These are phyloP conservation scores for Allobates femoralis DNA, from an alignment of 2,797 vertebrate genomes.

Conservation along the genomic window DNA sequence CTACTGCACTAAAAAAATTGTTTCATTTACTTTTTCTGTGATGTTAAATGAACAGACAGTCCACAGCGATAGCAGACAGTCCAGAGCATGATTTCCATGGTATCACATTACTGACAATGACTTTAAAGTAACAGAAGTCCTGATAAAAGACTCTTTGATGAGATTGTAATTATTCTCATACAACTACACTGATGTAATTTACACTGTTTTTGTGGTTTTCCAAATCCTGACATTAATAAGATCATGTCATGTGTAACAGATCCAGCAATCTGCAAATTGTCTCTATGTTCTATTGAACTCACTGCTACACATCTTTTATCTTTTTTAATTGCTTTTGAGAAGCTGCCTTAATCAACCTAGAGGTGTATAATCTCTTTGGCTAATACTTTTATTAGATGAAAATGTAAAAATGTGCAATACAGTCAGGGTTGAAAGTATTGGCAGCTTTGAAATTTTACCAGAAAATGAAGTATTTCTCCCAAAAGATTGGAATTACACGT, in stretches of 20 bases:
- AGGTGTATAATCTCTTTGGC: too few species aligned
- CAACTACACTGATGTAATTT: neutral
- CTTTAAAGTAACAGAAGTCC: constrained; percentile 22
- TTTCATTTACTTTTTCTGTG: constrained; percentile 21
- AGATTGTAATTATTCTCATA: constrained; percentile 12
- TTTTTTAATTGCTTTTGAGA: too few species aligned
- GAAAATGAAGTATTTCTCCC: too few species aligned
- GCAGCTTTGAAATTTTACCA: too few species aligned
- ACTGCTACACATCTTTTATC: neutral
- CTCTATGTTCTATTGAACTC: neutral
- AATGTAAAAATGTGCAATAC: too few species aligned
- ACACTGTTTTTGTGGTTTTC: constrained; percentile 12
- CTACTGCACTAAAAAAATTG: neutral
- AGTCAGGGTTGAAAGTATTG: too few species aligned
- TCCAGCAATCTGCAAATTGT: neutral
- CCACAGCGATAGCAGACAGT: constrained; percentile 1
- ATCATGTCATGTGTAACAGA: constrained; percentile 8
- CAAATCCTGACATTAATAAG: neutral
- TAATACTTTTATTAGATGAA: too few species aligned
- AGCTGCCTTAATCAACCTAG: too few species aligned
- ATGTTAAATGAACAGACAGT: constrained; percentile 29
- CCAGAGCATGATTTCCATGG: neutral
- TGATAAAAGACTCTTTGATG: constrained; percentile 29
- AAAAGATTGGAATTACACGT: too few species aligned
- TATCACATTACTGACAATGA: constrained; percentile 28